Percentiles rank a stretch among this genome's conserved stretches.
These are phyloP conservation scores for Sander vitreus DNA, from an alignment of 2,113 vertebrate genomes.

Conservation along the genomic window DNA sequence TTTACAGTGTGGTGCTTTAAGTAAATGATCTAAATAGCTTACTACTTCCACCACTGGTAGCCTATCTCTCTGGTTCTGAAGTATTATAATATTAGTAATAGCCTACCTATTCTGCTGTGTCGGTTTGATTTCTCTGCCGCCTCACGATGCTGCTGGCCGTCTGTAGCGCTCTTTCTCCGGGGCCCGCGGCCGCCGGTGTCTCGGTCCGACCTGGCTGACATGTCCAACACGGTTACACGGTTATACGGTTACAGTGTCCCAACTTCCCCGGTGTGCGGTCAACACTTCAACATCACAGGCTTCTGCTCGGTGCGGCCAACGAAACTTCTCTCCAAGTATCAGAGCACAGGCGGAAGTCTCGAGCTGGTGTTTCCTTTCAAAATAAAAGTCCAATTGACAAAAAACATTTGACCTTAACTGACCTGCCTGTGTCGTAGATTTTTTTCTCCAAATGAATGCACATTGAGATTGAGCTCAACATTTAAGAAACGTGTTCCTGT, in stretches of 20 bases:
- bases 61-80: neutral
- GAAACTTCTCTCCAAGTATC: neutral
- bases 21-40: no score
- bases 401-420: neutral
- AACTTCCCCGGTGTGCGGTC: neutral
- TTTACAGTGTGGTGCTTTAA: no score
- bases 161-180: neutral
- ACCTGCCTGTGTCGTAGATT: neutral
- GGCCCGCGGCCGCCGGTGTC: neutral
- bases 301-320: fast-evolving
- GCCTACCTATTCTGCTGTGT: slow-evolving; percentile 31
- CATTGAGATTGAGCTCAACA: no score
- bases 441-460: no score
- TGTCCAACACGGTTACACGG: no score
- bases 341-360: neutral
- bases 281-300: neutral
- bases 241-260: neutral
- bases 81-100: neutral
- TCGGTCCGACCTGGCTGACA: slow-evolving; percentile 10
- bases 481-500: no score
- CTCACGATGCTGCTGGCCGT: slow-evolving; percentile 9
- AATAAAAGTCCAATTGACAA: slow-evolving; percentile 35
- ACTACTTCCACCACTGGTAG: no score
- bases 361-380: slow-evolving; percentile 21
- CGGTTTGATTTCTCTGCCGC: neutral